Conservation (phyloP, 2,797 vertebrate species). For the Lagocephalus sceleratus region DNA sequence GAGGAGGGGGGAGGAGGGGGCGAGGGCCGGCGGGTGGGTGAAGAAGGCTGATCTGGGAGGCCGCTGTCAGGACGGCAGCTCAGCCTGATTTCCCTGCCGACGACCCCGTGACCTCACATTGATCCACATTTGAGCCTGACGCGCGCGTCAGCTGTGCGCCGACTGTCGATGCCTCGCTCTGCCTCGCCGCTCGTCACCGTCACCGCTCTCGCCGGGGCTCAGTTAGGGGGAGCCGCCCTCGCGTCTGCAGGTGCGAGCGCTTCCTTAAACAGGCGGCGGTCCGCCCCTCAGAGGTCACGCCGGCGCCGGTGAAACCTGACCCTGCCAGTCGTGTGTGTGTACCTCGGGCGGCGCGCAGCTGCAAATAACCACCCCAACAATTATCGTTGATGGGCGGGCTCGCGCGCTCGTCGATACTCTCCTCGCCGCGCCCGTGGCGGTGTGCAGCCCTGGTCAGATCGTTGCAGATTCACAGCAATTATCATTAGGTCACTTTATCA, state of each 20-base stretch:
- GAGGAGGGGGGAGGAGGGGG: constrained; percentile 2
- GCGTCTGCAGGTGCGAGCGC: constrained; percentile 36
- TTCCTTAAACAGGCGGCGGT: constrained; percentile 53
- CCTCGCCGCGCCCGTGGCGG: constrained; percentile 54
- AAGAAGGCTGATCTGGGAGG: constrained; percentile 35
- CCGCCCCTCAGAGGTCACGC: constrained; percentile 44
- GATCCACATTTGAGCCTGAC: constrained; percentile 35
- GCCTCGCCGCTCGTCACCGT: no score
- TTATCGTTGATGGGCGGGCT: constrained; percentile 70
- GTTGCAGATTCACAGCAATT: constrained; percentile 60
- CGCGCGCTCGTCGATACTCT: constrained; percentile 49
- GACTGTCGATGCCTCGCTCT: constrained; percentile 6
- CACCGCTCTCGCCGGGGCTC: no score
- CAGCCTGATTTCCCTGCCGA: constrained; percentile 1
- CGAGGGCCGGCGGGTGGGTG: constrained; percentile 7
- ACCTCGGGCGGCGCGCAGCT: constrained; percentile 47
- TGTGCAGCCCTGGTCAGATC: constrained; percentile 64
- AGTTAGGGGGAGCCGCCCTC: constrained; percentile 44
- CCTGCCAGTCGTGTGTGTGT: constrained; percentile 55
- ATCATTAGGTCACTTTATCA: constrained; percentile 62
- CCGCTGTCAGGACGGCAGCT: constrained; percentile 43
- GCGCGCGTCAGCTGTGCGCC: constrained; percentile 14
- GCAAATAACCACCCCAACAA: constrained; percentile 64
- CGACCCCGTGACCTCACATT: constrained; percentile 23
- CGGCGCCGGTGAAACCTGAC: constrained; percentile 42